Base-by-base conservation (phyloP, 2,888 invertebrate species). In the Geophilus truncorum region DNA sequence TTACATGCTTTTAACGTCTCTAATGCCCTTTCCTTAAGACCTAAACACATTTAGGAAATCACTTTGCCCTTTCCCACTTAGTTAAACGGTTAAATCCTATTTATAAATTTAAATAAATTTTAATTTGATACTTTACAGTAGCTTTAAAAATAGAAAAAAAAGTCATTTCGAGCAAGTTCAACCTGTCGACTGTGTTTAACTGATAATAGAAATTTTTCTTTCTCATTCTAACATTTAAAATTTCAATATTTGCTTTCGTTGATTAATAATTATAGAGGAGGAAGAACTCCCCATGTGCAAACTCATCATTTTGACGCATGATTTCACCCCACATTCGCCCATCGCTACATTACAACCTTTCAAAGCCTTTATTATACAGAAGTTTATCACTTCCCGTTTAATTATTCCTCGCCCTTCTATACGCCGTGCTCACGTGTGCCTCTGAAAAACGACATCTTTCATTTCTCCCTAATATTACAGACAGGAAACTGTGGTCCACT, bases 361-460 rank as follows among this genome's bases (percentile, higher is more conserved):
- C 51, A 51, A 51, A 51, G n/a, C 51, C 7, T 51, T 51, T 51
- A 51, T 51, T 18, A 51, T 18, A 51, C 18, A 51, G n/a, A n/a
- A 51, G 25, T 70, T 70, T 70, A 28, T 28, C 70, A 70, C 70
- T 70, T 70, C 70, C 70, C 70, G 70, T 70, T 70, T 70, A 70
- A 70, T 70, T 70, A 70, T 70, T 70, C 70, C 70, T 25, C 70
- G n/a, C 28, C 15, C 25, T 28, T 28, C 25, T 28, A 23, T 70
- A 9, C 15, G 10, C 12, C n/a, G 28, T 23, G 70, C 70, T 70
- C 70, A 70, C 70, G 70, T 70, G 70, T 70, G 70, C 70, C 70
- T 15, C 28, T 70, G 70, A 23, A 23, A 70, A 25, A 25, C 70
- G 23, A n/a, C 70, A 70, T 70, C 25, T 70, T 70, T 70, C 70